phyloP scores from a whole-genome alignment of 2,888 invertebrate genomes.

The Agonopterix heracliana region DNA sequence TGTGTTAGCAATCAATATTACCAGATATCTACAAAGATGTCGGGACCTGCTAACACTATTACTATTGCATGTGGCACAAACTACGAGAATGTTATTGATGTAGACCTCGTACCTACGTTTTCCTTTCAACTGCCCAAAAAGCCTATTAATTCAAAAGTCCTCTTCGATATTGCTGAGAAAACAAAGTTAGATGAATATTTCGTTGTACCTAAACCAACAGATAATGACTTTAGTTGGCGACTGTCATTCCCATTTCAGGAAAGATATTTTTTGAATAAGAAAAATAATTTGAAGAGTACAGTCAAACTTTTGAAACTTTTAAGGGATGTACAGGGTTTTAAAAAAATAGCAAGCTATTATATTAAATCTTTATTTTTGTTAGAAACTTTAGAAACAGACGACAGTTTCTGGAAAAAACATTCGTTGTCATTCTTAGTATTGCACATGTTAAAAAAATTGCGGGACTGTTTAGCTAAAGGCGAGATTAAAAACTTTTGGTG shows the following conservation, averaged over 20 bases:
- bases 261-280: conserved; percentile 33
- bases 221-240: conserved; percentile 45
- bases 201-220: conserved; percentile 48
- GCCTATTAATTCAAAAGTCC: conserved; percentile 31
- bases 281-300: conserved; percentile 43
- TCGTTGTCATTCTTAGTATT: conserved; percentile 39
- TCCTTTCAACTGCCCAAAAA: conserved; percentile 34
- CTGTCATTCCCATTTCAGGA: conserved; percentile 52
- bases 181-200: conserved; percentile 35
- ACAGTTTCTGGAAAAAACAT: conserved; percentile 37
- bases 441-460: conserved; percentile 41
- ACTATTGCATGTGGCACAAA: conserved; percentile 29
- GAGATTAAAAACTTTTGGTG: conserved; percentile 48
- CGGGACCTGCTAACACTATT: conserved; percentile 49
- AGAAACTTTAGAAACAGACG: conserved; percentile 30
- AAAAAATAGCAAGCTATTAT: conserved; percentile 47
- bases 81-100: conserved; percentile 37
- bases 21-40: conserved; percentile 33
- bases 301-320: conserved; percentile 44
- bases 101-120: conserved; percentile 52
- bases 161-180: conserved; percentile 28
- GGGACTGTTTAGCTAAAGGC: conserved; percentile 27
- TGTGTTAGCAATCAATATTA: conserved; percentile 27
- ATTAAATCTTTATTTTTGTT: conserved; percentile 53
- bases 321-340: conserved; percentile 45